phyloP scores from a whole-genome alignment of 2,797 vertebrate genomes.

The Lithobates sylvaticus region DNA sequence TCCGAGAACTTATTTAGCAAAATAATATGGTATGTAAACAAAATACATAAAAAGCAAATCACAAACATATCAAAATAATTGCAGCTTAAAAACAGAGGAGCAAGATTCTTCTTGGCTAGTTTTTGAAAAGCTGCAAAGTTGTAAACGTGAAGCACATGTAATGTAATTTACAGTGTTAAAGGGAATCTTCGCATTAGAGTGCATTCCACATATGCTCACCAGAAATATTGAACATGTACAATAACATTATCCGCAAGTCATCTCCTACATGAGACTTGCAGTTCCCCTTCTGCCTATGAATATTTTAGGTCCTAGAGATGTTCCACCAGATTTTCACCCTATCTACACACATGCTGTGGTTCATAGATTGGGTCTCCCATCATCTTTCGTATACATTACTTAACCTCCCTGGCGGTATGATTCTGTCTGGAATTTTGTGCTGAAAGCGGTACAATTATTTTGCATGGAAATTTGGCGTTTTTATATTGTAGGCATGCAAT shows the following conservation, averaged over 20 bases:
- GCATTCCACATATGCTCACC: not conserved
- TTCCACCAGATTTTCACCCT: not conserved
- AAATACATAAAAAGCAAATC: slow-evolving; percentile 5
- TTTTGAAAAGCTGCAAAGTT: not conserved
- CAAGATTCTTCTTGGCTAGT: not conserved
- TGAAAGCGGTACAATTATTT: too few relatives aligned
- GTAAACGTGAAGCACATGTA: not conserved
- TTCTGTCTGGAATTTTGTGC: too few relatives aligned
- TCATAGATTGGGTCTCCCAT: not conserved
- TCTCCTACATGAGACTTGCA: not conserved
- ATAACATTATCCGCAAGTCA: not conserved
- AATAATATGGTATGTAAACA: not conserved
- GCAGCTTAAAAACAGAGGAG: not conserved
- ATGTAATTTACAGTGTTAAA: not conserved
- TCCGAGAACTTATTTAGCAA: not conserved
- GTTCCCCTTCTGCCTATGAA: not conserved
- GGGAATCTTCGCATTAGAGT: not conserved
- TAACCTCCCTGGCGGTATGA: too few relatives aligned
- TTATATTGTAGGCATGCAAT: too few relatives aligned
- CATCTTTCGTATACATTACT: too few relatives aligned
- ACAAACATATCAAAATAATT: not conserved
- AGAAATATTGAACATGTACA: not conserved
- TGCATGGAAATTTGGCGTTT: too few relatives aligned
- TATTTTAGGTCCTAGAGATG: not conserved
- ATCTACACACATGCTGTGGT: not conserved